phyloP scores from a whole-genome alignment of 2,113 vertebrate genomes.

The Myotis davidii region DNA sequence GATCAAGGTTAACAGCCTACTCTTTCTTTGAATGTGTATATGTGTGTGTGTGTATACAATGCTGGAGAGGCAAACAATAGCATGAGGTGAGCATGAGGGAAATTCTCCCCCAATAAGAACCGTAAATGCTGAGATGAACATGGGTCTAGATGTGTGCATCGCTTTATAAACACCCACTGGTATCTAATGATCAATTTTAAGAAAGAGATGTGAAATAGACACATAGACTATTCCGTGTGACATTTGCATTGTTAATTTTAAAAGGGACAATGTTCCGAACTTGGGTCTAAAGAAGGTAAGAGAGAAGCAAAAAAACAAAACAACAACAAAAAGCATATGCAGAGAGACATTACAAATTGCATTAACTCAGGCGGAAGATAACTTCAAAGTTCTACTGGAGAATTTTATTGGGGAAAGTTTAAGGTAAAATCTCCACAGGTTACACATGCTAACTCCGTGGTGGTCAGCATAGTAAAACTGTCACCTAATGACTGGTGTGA shows the following conservation, averaged over 20 bases:
- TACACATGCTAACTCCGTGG: background rate
- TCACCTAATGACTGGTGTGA: background rate
- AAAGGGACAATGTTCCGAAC: background rate
- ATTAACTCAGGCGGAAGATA: background rate
- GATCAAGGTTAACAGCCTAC: conserved; percentile 58
- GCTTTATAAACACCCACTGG: background rate
- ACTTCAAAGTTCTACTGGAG: background rate
- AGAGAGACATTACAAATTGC: conserved; percentile 7
- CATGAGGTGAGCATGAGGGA: background rate
- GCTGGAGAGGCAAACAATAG: background rate
- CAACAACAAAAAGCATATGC: background rate
- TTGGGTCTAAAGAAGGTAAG: conserved; percentile 10
- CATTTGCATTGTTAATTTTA: conserved; percentile 30
- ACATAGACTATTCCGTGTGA: background rate
- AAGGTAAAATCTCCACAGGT: conserved; percentile 27
- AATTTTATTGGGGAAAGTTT: conserved; percentile 1
- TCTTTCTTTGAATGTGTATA: conserved; percentile 62
- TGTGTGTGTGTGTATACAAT: background rate
- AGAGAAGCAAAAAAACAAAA: background rate
- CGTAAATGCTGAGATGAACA: background rate
- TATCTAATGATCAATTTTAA: background rate
- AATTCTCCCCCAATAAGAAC: background rate
- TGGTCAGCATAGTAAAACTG: background rate
- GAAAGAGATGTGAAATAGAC: background rate
- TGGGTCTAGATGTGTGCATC: background rate